phyloP scores from a whole-genome alignment of 2,113 vertebrate genomes.

The Hippopotamus amphibius region DNA sequence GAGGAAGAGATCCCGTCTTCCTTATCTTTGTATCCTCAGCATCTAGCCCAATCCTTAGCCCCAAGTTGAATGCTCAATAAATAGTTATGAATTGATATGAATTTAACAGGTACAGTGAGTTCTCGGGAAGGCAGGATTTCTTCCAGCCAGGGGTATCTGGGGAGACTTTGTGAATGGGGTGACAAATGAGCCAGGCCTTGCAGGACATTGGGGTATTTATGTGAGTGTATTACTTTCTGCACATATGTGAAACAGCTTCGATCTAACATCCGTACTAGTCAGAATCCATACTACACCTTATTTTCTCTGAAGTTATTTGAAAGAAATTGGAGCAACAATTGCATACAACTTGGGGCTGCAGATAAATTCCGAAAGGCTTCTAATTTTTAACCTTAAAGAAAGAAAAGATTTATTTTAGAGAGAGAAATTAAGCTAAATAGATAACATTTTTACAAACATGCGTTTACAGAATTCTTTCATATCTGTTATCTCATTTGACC shows the following conservation, averaged over 20 bases:
- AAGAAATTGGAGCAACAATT: background rate
- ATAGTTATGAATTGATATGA: background rate
- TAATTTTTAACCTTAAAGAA: background rate
- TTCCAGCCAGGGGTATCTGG: background rate
- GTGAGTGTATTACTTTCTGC: background rate
- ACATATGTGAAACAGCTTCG: background rate
- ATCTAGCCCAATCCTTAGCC: background rate
- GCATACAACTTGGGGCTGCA: background rate
- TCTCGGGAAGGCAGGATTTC: background rate
- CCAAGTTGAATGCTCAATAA: background rate
- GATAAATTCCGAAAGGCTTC: conserved; percentile 1
- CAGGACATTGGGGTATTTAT: background rate
- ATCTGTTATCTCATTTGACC: background rate
- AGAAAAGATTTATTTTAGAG: background rate
- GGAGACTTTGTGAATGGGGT: background rate
- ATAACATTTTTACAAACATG: background rate
- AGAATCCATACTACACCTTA: background rate
- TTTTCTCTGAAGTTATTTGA: conserved; percentile 11
- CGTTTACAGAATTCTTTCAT: background rate
- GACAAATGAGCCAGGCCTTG: background rate
- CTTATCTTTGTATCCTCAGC: background rate
- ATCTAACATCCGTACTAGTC: background rate
- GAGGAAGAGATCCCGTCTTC: background rate
- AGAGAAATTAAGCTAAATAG: background rate
- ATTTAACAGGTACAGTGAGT: background rate